A percentile compares a stretch with the other conserved stretches of the same genome.
phyloP scores from a whole-genome alignment of 2,113 vertebrate species.

The Jaculus jaculus region DNA sequence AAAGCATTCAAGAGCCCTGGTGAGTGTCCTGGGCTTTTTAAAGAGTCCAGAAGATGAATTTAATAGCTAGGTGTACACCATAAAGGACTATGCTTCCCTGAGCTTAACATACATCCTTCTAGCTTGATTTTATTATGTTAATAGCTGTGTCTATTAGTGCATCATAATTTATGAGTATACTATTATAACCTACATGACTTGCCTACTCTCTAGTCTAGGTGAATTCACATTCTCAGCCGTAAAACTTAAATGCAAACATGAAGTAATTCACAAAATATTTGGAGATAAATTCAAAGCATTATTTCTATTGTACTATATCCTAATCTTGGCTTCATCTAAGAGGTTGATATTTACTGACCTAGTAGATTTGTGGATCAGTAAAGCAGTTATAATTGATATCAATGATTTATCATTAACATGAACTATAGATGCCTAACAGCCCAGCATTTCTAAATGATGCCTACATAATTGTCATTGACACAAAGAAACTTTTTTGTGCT shows the following conservation, averaged over 20 bases:
- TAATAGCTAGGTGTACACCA: no score
- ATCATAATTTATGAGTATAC: background rate
- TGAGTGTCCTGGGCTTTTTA: no score
- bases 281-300: background rate
- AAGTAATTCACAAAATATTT: slow-evolving; percentile 5
- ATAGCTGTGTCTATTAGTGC: background rate
- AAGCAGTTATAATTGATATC: background rate
- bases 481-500: background rate
- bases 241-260: background rate
- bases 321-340: background rate
- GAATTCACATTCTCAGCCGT: background rate
- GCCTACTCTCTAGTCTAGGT: background rate
- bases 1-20: no score
- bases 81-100: background rate
- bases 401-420: background rate
- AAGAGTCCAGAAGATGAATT: no score
- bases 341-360: background rate
- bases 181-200: background rate
- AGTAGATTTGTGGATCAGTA: background rate
- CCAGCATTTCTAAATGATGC: background rate
- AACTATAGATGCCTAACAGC: background rate
- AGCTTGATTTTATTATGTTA: background rate
- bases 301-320: background rate
- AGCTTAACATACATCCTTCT: slow-evolving; percentile 1
- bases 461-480: background rate